Evolutionary conservation across 2,113 vertebrate genomes (phyloP).

Genomic region (Centrocercus urophasianus): DNA sequence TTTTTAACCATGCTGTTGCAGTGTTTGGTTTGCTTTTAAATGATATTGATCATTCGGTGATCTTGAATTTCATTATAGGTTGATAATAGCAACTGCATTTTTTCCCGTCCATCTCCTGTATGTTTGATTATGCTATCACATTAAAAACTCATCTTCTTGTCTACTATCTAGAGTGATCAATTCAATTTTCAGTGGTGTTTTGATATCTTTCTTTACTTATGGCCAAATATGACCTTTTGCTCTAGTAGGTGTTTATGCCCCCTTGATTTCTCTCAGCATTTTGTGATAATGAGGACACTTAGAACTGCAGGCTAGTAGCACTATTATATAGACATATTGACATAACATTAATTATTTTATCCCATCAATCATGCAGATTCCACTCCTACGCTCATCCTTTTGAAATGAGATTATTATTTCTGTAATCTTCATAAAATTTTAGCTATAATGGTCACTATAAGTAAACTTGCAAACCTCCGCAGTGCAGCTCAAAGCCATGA

Average conservation of each 20-base stretch:
- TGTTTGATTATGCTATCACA: slow-evolving; percentile 1
- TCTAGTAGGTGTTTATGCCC: background rate
- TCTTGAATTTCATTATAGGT: slow-evolving; percentile 21
- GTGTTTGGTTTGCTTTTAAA: background rate
- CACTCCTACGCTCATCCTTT: background rate
- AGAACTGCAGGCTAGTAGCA: background rate
- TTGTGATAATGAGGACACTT: background rate
- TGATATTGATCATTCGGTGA: background rate
- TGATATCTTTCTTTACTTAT: background rate
- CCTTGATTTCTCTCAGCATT: background rate
- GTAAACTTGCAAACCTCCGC: background rate
- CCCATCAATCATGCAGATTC: background rate
- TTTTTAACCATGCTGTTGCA: background rate
- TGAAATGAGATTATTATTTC: background rate
- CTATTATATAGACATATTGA: background rate
- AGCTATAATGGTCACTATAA: background rate
- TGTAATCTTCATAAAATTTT: background rate
- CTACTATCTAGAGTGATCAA: background rate
- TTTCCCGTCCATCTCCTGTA: background rate
- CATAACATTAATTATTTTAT: background rate
- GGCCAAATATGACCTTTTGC: background rate
- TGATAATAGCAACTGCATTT: slow-evolving; percentile 21
- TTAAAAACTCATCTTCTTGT: slow-evolving; percentile 19
- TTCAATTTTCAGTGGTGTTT: background rate
- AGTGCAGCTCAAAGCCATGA: background rate